phyloP scores from a whole-genome alignment of 2,113 vertebrate genomes.

The Promerops cafer region DNA sequence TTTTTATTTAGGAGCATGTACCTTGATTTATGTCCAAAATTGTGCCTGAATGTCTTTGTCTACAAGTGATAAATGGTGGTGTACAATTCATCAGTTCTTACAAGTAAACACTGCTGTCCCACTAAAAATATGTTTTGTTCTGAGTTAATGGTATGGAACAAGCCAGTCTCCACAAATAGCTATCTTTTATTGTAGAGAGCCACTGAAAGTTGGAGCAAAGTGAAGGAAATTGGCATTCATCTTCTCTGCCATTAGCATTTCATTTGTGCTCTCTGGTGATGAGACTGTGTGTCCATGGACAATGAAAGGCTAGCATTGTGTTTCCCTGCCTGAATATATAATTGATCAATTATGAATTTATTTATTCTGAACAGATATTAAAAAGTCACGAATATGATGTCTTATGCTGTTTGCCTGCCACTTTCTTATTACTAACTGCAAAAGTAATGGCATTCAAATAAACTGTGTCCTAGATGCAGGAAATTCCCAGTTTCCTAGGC shows the following conservation, averaged over 20 bases:
- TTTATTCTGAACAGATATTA: not conserved
- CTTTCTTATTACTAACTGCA: not conserved
- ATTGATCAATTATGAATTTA: slow-evolving; percentile 13
- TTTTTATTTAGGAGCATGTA: slow-evolving; percentile 71
- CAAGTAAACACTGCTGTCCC: slow-evolving; percentile 78
- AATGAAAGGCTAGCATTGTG: slow-evolving; percentile 21
- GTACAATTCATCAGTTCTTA: slow-evolving; percentile 76
- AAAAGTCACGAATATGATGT: not conserved
- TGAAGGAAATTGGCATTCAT: slow-evolving; percentile 73
- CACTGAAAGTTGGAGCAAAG: slow-evolving; percentile 75
- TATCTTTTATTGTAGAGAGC: slow-evolving; percentile 73
- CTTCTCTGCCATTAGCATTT: slow-evolving; percentile 68
- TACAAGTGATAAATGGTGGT: slow-evolving; percentile 71
- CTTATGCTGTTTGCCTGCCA: not conserved
- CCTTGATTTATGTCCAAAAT: slow-evolving; percentile 81
- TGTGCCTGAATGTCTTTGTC: slow-evolving; percentile 74
- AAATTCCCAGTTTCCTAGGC: not conserved
- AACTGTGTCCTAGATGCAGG: not conserved
- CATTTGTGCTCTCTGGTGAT: slow-evolving; percentile 57
- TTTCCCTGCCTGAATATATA: slow-evolving; percentile 5
- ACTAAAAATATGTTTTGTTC: slow-evolving; percentile 82
- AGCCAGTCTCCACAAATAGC: slow-evolving; percentile 74
- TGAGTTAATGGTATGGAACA: slow-evolving; percentile 81
- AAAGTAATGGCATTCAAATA: slow-evolving; percentile 1
- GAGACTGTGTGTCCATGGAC: slow-evolving; percentile 45